Evolutionary conservation across 1,140 invertebrate species (phyloP).

Genomic region (Pararge aegeria): DNA sequence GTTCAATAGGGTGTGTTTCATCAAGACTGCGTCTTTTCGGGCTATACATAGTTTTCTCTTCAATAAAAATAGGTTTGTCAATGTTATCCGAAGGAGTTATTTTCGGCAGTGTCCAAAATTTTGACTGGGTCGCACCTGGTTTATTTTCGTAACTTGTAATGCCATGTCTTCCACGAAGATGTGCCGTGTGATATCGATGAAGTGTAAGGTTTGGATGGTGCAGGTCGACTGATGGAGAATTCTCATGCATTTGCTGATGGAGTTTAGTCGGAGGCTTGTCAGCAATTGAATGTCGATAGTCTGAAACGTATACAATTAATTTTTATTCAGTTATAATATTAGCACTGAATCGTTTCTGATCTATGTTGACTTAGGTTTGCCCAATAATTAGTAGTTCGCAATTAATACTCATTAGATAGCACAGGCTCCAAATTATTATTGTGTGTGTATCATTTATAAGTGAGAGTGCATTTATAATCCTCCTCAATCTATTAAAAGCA

Average conservation of each 20-base stretch:
- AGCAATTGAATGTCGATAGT: slow-evolving; percentile 80
- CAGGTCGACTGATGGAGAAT: slow-evolving; percentile 40
- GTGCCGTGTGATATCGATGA: slow-evolving; percentile 50
- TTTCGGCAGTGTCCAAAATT: slow-evolving; percentile 73
- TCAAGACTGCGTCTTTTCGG: not conserved
- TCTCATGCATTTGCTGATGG: slow-evolving; percentile 39
- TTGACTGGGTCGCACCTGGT: slow-evolving; percentile 40
- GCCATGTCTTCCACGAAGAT: slow-evolving; percentile 53
- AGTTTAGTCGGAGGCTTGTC: slow-evolving; percentile 55
- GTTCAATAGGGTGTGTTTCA: slow-evolving; percentile 15
- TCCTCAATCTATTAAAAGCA: not conserved
- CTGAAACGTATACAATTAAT: slow-evolving; percentile 54
- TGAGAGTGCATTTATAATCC: not conserved
- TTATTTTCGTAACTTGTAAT: slow-evolving; percentile 48
- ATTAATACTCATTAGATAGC: not conserved
- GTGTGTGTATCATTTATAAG: not conserved
- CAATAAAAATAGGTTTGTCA: slow-evolving; percentile 14
- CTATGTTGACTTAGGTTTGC: not conserved
- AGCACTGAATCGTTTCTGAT: not conserved
- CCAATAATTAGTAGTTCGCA: not conserved
- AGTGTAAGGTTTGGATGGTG: slow-evolving; percentile 49
- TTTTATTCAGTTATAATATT: not conserved
- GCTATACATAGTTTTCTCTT: slow-evolving; percentile 25
- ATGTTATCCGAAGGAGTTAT: slow-evolving; percentile 33
- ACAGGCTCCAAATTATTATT: not conserved